Evolutionary conservation across 2,888 invertebrate species (phyloP), one percentile per base, ranked within the genome.

Genomic region (Erpobdella octoculata): DNA sequence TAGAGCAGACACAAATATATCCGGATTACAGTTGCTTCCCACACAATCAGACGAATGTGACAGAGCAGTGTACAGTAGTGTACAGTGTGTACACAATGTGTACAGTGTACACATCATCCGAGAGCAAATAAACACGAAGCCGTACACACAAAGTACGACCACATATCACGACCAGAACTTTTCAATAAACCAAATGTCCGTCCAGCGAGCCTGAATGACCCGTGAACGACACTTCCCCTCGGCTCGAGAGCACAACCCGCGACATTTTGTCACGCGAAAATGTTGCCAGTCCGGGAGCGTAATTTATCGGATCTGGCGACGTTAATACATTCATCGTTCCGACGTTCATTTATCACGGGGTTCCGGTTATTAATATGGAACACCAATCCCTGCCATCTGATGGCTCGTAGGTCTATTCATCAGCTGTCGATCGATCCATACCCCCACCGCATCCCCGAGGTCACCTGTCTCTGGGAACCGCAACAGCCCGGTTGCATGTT

Each of bases 231-330:
- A 21, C 53, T 53, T 21, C 53, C 53, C 53, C n/a, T 25, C 53
- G 53, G 53, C 21, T 53, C 2, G 53, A 21, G 53, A 28, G 53
- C 53, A 28, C 53, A 53, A 53, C 53, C 53, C 53, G 53, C 53
- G 53, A 53, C 28, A 53, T 53, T 53, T 53, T 53, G 53, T 53
- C 53, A 53, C 53, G 53, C 53, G 28, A 53, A 41, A 53, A 53
- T 53, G 53, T 21, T 28, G 53, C 53, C 21, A 21, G 53, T 53
- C 28, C 53, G 53, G 53, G 28, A 28, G 21, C 3, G 53, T 53
- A 53, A 53, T 53, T 53, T 53, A 53, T 53, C 8, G 53, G 15
- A 8, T 21, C 21, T 53, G 53, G 53, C 21, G 53, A 53, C 53
- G 53, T 53, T 53, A 28, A 53, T 53, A 28, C 53, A 53, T 53